phyloP scores from a whole-genome alignment of 2,113 vertebrate genomes.

The Tretioscincus oriximinensis region DNA sequence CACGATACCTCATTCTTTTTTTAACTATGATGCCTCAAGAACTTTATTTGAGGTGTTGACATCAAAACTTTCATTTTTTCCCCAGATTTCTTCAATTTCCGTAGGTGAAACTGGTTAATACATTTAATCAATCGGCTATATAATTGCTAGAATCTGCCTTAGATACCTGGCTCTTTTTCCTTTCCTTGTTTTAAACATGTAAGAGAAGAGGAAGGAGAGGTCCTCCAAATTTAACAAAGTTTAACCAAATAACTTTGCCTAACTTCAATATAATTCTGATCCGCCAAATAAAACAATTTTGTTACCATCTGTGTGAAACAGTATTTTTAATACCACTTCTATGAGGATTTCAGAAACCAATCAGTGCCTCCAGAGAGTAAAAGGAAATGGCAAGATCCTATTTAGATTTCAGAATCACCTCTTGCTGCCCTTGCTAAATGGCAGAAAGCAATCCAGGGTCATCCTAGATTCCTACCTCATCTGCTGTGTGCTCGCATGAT shows the following conservation, averaged over 20 bases:
- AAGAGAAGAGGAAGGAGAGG: not conserved
- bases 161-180: constrained; percentile 24
- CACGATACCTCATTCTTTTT: constrained; percentile 8
- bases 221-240: not conserved
- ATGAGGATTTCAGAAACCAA: constrained; percentile 30
- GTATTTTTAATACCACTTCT: constrained; percentile 42
- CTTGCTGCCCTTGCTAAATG: too few relatives aligned
- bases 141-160: not conserved
- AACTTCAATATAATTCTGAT: constrained; percentile 22
- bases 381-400: too few relatives aligned
- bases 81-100: constrained; percentile 8
- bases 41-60: constrained; percentile 34
- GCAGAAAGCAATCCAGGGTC: too few relatives aligned
- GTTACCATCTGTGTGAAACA: constrained; percentile 38
- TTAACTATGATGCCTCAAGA: constrained; percentile 28
- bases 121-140: not conserved
- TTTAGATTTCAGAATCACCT: too few relatives aligned
- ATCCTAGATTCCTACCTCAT: too few relatives aligned
- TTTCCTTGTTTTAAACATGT: not conserved
- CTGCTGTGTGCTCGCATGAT: too few relatives aligned
- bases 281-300: constrained; percentile 33
- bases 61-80: not conserved
- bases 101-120: not conserved
- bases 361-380: too few relatives aligned
- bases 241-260: not conserved